Conservation (phyloP, 1,140 invertebrate genomes). For the Dendroctonus ponderosae region DNA sequence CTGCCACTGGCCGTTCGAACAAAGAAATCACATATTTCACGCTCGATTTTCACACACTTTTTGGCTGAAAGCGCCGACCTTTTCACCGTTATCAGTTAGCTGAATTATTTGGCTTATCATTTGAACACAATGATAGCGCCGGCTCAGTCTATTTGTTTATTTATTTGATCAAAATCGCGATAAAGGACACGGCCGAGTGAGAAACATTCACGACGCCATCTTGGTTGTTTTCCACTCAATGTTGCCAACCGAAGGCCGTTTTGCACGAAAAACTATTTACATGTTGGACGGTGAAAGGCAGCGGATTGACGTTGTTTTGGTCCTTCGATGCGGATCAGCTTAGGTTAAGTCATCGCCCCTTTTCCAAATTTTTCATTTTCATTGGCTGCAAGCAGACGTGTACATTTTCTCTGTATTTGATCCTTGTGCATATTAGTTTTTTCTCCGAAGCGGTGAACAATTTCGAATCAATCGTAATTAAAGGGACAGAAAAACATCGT, state of each 20-base stretch:
- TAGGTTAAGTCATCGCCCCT: too few relatives aligned
- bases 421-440: too few relatives aligned
- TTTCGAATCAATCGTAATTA: too few relatives aligned
- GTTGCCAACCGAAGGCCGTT: slow-evolving; percentile 13
- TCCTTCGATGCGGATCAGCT: too few relatives aligned
- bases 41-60: slow-evolving; percentile 29
- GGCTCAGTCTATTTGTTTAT: slow-evolving; percentile 31
- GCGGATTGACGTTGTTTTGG: too few relatives aligned
- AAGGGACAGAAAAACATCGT: too few relatives aligned
- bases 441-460: too few relatives aligned
- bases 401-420: too few relatives aligned
- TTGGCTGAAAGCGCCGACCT: slow-evolving; percentile 13
- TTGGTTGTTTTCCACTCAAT: slow-evolving; percentile 21
- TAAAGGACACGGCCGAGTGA: slow-evolving; percentile 14
- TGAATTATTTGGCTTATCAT: slow-evolving; percentile 23
- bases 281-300: too few relatives aligned
- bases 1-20: slow-evolving; percentile 26
- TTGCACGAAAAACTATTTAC: slow-evolving; percentile 3
- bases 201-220: slow-evolving; percentile 33
- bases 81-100: slow-evolving; percentile 9
- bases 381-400: too few relatives aligned
- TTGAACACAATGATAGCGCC: slow-evolving; percentile 21
- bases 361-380: too few relatives aligned
- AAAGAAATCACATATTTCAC: slow-evolving; percentile 36
- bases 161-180: slow-evolving; percentile 30